These are phyloP conservation scores for Rhodophaea formosa DNA, from an alignment of 2,888 invertebrate genomes.

Conservation along the genomic window DNA sequence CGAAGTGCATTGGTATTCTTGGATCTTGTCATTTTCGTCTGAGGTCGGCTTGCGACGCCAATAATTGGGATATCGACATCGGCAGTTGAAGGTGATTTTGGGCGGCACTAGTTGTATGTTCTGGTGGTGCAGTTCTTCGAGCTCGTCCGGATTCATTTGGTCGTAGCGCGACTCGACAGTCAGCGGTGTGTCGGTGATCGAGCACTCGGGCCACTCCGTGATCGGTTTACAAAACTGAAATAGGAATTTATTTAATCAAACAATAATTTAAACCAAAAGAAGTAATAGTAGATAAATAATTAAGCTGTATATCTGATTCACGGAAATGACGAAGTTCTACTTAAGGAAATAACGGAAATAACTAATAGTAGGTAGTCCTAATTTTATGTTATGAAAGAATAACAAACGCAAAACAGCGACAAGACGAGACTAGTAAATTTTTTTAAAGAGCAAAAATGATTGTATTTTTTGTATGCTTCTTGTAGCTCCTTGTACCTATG, in stretches of 20 bases:
- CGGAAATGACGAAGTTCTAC: no score
- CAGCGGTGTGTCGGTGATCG: slow-evolving; percentile 54
- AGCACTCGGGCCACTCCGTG: slow-evolving; percentile 61
- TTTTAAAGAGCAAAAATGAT: no score
- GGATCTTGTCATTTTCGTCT: slow-evolving; percentile 35
- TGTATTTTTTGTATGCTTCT: no score
- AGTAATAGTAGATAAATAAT: neutral
- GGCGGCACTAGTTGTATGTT: slow-evolving; percentile 64
- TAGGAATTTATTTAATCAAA: no score
- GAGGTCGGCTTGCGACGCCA: slow-evolving; percentile 65
- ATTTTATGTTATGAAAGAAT: no score
- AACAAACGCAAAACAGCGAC: no score
- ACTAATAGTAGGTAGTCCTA: no score
- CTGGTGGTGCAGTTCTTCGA: slow-evolving; percentile 63
- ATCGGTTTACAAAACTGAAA: slow-evolving; percentile 77
- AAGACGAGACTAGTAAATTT: no score
- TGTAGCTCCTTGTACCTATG: no score
- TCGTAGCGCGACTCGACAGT: slow-evolving; percentile 51
- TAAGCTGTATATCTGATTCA: no score
- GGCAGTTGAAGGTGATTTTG: slow-evolving; percentile 69
- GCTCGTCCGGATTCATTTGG: slow-evolving; percentile 61
- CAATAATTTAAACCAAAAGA: slow-evolving; percentile 17
- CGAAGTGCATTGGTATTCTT: slow-evolving; percentile 71
- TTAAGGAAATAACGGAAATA: no score
- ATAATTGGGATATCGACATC: slow-evolving; percentile 73